Conservation (phyloP, 2,797 vertebrate genomes). For the Dipus sagitta region DNA sequence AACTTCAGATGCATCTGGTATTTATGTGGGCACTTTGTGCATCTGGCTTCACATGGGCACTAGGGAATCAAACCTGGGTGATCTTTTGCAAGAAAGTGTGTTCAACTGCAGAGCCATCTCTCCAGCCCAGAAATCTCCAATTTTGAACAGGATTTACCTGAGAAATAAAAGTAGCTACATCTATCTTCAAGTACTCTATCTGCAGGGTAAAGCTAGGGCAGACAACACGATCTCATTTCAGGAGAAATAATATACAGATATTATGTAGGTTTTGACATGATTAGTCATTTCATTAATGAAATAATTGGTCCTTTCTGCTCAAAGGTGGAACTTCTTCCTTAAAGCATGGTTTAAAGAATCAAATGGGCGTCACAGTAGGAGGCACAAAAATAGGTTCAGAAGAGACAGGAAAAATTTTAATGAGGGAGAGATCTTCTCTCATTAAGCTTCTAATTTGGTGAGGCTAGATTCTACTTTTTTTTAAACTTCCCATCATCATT, state of each 20-base stretch:
- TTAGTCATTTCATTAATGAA: slow-evolving; percentile 79
- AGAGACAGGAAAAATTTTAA: slow-evolving; percentile 77
- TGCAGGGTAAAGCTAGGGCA: slow-evolving; percentile 21
- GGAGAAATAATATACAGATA: slow-evolving; percentile 9
- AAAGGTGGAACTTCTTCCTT: slow-evolving; percentile 76
- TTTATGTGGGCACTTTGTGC: too few relatives aligned
- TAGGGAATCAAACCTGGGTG: too few relatives aligned
- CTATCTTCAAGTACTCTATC: slow-evolving; percentile 40
- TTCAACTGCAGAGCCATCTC: too few relatives aligned
- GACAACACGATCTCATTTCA: slow-evolving; percentile 39
- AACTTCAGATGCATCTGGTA: too few relatives aligned
- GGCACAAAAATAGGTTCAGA: slow-evolving; percentile 74
- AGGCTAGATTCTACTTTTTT: slow-evolving; percentile 78
- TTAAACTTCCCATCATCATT: slow-evolving; percentile 73
- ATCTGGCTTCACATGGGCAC: too few relatives aligned
- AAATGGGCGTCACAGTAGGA: slow-evolving; percentile 80
- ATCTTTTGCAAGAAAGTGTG: too few relatives aligned
- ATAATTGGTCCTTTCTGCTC: slow-evolving; percentile 76
- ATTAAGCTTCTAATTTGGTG: slow-evolving; percentile 80
- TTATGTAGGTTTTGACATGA: slow-evolving; percentile 73
- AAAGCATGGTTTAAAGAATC: slow-evolving; percentile 75
- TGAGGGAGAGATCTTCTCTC: slow-evolving; percentile 76
- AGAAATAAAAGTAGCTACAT: slow-evolving; percentile 36
- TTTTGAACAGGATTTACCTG: slow-evolving; percentile 21
- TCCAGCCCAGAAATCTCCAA: neutral